These are phyloP conservation scores for Dyspetes luteomarginatus DNA, from an alignment of 2,888 invertebrate species.

Conservation along the genomic window DNA sequence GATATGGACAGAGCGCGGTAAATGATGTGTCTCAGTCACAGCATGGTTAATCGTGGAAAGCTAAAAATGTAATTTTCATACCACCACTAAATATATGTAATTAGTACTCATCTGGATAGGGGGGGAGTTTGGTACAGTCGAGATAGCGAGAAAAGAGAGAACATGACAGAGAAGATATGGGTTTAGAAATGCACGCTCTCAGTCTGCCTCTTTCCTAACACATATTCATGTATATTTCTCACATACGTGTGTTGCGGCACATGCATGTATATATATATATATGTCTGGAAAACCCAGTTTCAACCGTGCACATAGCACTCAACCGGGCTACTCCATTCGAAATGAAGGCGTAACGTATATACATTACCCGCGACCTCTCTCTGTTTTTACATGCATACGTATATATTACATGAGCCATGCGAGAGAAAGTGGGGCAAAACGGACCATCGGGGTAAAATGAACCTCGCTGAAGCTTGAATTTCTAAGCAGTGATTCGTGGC, in stretches of 20 bases:
- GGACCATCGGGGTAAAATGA: background rate
- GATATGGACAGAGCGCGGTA: conserved; percentile 12
- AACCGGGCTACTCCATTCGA: conserved; percentile 46
- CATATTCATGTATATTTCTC: background rate
- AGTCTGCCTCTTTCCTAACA: conserved; percentile 27
- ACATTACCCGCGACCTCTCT: conserved; percentile 15
- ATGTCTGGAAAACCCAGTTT: conserved; percentile 29
- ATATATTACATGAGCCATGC: background rate
- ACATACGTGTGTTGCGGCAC: background rate
- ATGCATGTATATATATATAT: conserved; percentile 6
- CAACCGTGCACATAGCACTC: conserved; percentile 20
- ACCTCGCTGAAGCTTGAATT: background rate
- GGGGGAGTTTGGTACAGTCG: conserved; percentile 7
- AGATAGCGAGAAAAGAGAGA: conserved; percentile 19
- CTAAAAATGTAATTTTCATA: conserved; percentile 61
- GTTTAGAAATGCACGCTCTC: conserved; percentile 22
- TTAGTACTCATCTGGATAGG: conserved; percentile 64
- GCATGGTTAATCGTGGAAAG: conserved; percentile 53
- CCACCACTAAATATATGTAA: conserved; percentile 67
- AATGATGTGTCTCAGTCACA: conserved; percentile 37
- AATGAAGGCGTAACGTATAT: conserved; percentile 55
- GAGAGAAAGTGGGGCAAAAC: background rate
- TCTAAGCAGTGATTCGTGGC: too few species aligned
- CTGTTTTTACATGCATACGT: background rate
- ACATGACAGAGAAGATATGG: conserved; percentile 41